A percentile compares a stretch with the other conserved stretches of the same genome.
Conservation (phyloP, 2,888 invertebrate species). For the Lapara coniferarum region DNA sequence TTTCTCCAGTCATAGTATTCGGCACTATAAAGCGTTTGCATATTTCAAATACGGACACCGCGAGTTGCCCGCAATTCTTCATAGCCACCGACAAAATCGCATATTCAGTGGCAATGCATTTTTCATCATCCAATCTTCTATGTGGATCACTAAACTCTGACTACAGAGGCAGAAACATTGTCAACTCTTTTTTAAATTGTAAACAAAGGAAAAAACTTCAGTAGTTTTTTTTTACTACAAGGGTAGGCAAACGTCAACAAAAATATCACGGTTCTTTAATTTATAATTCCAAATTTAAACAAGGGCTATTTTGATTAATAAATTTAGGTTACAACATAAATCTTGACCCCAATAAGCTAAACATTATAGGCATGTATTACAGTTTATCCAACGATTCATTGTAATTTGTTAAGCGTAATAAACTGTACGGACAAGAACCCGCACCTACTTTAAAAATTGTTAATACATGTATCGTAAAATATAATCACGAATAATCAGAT, state of each 20-base stretch:
- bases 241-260: not conserved
- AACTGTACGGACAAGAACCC: not conserved
- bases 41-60: constrained; percentile 49
- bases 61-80: constrained; percentile 55
- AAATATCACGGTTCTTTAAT: not conserved
- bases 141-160: constrained; percentile 46
- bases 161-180: constrained; percentile 36
- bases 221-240: no score
- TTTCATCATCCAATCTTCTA: constrained; percentile 70
- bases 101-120: constrained; percentile 68
- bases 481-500: constrained; percentile 22
- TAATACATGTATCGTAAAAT: constrained; percentile 17
- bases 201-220: not conserved
- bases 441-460: constrained; percentile 10
- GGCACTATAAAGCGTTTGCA: constrained; percentile 54
- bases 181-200: constrained; percentile 19
- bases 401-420: constrained; percentile 11
- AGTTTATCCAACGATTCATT: not conserved
- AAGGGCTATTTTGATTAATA: no score
- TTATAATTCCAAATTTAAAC: not conserved
- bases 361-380: constrained; percentile 5
- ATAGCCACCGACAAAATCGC: constrained; percentile 57
- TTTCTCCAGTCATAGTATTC: constrained; percentile 40
- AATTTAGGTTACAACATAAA: not conserved
- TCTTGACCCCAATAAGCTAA: not conserved